Evolutionary conservation across 2,888 invertebrate genomes (phyloP), one percentile per base, ranked within the genome.

Genomic region (Acrobasis repandana): DNA sequence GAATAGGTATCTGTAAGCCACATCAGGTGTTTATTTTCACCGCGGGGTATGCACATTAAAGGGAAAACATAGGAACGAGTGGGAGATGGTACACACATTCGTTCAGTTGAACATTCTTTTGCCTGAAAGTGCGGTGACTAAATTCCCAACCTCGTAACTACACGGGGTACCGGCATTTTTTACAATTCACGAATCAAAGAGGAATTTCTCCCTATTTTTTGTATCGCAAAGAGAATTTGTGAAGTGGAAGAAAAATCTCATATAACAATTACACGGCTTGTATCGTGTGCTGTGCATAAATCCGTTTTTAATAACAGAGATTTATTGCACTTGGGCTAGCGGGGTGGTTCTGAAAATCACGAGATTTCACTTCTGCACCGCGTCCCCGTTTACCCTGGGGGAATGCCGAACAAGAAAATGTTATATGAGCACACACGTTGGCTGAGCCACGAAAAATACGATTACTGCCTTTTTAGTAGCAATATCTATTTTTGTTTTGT

Each of bases 241-340:
- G 49, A 18, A 58, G 49, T 38, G 36, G 48, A 58, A 38, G 4
- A 36, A 48, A 49, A 16, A 48, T 58, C 36, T 58, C 58, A 49
- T 38, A 58, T 50, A 49, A 49, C 34, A 58, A 58, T 49, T 49
- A 58, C 49, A 51, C 28, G 28, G 34, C 10, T 34, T 57, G 28
- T 65, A 63, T 64, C 57, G 58, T 71, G 68, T 64, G 74, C 73
- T 71, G 69, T 63, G 75, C 74, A 77, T 74, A 77, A 49, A 58
- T 77, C 74, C 73, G 69, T 65, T 76, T 77, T 79, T 74, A 73
- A 75, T 75, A 73, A 71, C 71, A 69, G 67, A 72, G 73, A 76
- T 78, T 77, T 69, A 74, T 74, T 67, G 68, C 64, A 58, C 69
- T 71, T 67, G 71, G 69, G 66, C 68, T 62, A 60, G 62, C 62